Percentiles rank a stretch among this genome's conserved stretches.
Conservation (phyloP, 2,113 vertebrate genomes). For the Myocastor coypus region DNA sequence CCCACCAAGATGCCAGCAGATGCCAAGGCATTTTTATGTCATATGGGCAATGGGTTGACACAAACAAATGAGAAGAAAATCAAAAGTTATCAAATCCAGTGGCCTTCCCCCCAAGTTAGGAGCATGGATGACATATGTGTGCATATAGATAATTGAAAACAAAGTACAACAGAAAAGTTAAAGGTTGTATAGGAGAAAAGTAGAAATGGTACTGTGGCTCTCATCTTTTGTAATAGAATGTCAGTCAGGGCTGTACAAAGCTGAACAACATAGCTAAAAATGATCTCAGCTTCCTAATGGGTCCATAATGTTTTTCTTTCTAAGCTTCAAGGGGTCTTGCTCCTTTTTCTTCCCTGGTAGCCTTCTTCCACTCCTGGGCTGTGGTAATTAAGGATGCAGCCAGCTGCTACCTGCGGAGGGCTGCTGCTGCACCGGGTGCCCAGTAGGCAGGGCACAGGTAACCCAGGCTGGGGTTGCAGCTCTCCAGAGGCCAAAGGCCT, state of each 20-base stretch:
- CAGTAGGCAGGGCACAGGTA: fast-evolving
- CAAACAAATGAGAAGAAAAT: neutral
- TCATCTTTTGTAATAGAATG: neutral
- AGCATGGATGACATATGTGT: neutral
- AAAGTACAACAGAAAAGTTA: neutral
- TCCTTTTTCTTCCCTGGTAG: neutral
- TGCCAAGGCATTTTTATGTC: neutral
- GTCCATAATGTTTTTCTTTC: neutral
- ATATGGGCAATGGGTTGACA: neutral
- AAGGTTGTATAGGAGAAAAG: neutral
- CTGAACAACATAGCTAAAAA: neutral
- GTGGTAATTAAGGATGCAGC: neutral
- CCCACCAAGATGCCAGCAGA: neutral
- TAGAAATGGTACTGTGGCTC: neutral
- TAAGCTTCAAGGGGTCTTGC: neutral
- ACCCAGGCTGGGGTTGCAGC: neutral
- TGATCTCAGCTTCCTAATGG: neutral
- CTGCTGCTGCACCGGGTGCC: neutral
- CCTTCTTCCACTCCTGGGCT: neutral
- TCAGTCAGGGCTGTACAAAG: neutral
- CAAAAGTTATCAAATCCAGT: neutral
- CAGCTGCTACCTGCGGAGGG: fast-evolving
- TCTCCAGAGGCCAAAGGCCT: neutral
- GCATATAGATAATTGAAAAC: neutral
- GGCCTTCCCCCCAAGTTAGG: neutral